Evolutionary conservation across 2,888 invertebrate species (phyloP), one percentile per base, ranked within the genome.

Genomic region (Philereme transversata): DNA sequence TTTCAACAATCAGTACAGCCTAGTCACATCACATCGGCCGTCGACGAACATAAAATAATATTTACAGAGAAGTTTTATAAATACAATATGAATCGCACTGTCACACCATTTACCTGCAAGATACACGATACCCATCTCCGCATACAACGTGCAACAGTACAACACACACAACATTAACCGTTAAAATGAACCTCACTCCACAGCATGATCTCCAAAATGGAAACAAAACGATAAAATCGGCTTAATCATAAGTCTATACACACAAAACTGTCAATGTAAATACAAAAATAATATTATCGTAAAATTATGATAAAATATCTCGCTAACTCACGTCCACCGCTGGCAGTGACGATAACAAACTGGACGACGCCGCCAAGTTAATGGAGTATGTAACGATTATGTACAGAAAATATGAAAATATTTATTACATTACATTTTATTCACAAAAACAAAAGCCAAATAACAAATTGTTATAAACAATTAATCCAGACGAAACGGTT

Each of bases 31-130:
- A 68, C 72, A 73, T 68, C 75, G 81, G 79, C 77, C 75, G 70
- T 71, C 66, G 70, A 69, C 78, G 72, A 76, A 78, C 75, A 78
- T 71, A 72, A 91, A 91, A 91, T 90, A 90, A 91, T 90, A 91
- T 90, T 91, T 88, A 90, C 85, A 88, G 84, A 88, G 87, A 88
- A 75, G 43, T 63, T 69, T 75, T 74, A 72, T 65, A 69, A 72
- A 60, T 58, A 67, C 68, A 76, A 77, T 78, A 81, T 78, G 78
- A 78, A 72, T 71, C 75, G 79, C 71, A 76, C 77, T 71, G 79
- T 66, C 58, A 57, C 64, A 59, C 57, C 7, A 1, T 5, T 4
- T 36, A 6, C 36, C 5, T 36, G 36, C 36, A 6, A 1, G 36
- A 1, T 8, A 6, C 8, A 54, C 51, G 41, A 60, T 38, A 61